Conservation (phyloP, 1,140 invertebrate genomes). For the Drosophila santomea region DNA sequence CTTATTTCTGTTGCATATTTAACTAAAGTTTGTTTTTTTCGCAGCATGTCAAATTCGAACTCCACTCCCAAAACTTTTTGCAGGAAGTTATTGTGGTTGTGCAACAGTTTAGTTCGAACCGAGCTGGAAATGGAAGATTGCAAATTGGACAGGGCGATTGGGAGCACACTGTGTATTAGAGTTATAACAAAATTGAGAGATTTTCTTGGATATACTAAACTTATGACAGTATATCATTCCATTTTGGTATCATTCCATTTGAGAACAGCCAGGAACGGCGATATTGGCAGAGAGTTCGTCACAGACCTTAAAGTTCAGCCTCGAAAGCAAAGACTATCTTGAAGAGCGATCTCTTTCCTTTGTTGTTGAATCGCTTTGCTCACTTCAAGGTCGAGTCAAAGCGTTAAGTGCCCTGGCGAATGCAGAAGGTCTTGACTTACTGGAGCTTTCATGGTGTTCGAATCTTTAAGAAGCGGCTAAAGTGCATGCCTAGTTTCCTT, state of each 20-base stretch:
- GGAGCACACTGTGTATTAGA: not conserved
- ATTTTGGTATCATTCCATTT: not conserved
- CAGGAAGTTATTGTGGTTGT: slow-evolving; percentile 32
- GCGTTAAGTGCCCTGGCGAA: slow-evolving; percentile 10
- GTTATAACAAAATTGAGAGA: not conserved
- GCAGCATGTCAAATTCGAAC: slow-evolving; percentile 17
- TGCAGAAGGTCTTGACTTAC: slow-evolving; percentile 27
- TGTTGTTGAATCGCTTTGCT: slow-evolving; percentile 24
- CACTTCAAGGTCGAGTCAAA: slow-evolving; percentile 26
- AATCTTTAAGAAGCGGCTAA: slow-evolving; percentile 9
- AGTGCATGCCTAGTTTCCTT: not conserved
- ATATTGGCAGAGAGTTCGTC: not conserved
- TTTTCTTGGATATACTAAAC: slow-evolving; percentile 5
- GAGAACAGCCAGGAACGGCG: not conserved
- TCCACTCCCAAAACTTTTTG: slow-evolving; percentile 30
- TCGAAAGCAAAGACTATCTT: slow-evolving; percentile 14
- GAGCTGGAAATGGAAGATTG: not conserved
- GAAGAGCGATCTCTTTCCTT: slow-evolving; percentile 12
- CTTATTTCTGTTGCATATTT: slow-evolving; percentile 38
- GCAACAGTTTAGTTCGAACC: slow-evolving; percentile 3
- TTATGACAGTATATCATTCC: not conserved
- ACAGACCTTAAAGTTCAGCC: slow-evolving; percentile 14
- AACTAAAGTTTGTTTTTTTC: slow-evolving; percentile 30
- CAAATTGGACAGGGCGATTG: not conserved
- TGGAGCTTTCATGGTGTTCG: slow-evolving; percentile 16